Conservation (phyloP, 2,113 vertebrate genomes). For the Sterrhoptilus dennistouni region DNA sequence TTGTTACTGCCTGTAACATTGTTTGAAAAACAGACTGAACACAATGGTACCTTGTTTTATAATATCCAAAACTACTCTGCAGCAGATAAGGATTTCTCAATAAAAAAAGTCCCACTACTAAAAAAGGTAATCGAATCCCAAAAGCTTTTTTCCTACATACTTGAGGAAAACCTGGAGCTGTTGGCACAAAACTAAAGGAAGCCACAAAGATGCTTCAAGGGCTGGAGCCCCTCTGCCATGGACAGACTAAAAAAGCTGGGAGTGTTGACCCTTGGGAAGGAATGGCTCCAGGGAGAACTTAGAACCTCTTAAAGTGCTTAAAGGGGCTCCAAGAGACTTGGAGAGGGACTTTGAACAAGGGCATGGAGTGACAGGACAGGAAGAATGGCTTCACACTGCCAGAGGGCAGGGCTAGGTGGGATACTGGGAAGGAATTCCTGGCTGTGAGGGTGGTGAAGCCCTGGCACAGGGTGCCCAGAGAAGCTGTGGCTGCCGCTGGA, state of each 20-base stretch:
- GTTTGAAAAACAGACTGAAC: not conserved
- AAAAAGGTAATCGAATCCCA: not conserved
- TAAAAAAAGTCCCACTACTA: not conserved
- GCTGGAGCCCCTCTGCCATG: not conserved
- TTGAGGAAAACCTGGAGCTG: not conserved
- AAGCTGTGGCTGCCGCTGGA: not conserved
- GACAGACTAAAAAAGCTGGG: not conserved
- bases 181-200: not conserved
- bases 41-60: not conserved
- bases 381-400: not conserved
- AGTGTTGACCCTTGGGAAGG: not conserved
- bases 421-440: not conserved
- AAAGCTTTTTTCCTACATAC: not conserved
- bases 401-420: not conserved
- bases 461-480: not conserved
- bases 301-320: too few species aligned
- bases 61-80: not conserved
- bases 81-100: not conserved
- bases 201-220: not conserved
- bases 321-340: not conserved
- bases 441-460: accelerated
- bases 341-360: not conserved
- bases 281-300: not conserved
- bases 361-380: not conserved
- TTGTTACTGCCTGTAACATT: not conserved